Conservation (phyloP, 1,140 invertebrate species). For the Pogonognathellus flavescens region DNA sequence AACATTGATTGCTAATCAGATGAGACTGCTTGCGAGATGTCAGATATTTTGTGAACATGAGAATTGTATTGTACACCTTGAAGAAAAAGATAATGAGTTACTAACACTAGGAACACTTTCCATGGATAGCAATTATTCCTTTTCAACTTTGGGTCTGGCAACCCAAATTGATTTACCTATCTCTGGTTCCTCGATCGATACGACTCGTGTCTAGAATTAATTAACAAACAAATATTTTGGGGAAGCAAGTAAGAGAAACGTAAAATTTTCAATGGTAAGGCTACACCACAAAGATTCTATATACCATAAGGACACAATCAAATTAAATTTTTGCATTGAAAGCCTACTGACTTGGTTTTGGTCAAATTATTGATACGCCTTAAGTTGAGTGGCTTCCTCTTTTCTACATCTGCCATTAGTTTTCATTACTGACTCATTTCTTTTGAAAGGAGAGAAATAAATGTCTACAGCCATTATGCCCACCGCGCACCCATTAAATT, state of each 20-base stretch:
- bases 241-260: not conserved
- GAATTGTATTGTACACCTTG: too few species aligned
- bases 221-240: not conserved
- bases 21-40: too few species aligned
- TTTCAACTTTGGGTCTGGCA: too few species aligned
- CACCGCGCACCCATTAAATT: conserved; percentile 39
- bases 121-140: too few species aligned
- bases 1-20: too few species aligned
- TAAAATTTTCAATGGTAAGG: not conserved
- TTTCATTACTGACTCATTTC: conserved; percentile 24
- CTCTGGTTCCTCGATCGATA: too few species aligned
- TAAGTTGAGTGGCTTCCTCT: not conserved
- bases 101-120: too few species aligned
- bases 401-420: conserved; percentile 20
- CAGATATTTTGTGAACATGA: too few species aligned
- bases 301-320: not conserved
- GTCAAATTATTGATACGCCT: conserved; percentile 21
- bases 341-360: conserved; percentile 31
- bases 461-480: conserved; percentile 24
- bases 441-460: conserved; percentile 37
- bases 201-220: too few species aligned
- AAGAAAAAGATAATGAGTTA: too few species aligned
- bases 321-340: not conserved
- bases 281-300: too few species aligned
- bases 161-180: too few species aligned